phyloP scores from a whole-genome alignment of 2,797 vertebrate species.

The Alauda arvensis region DNA sequence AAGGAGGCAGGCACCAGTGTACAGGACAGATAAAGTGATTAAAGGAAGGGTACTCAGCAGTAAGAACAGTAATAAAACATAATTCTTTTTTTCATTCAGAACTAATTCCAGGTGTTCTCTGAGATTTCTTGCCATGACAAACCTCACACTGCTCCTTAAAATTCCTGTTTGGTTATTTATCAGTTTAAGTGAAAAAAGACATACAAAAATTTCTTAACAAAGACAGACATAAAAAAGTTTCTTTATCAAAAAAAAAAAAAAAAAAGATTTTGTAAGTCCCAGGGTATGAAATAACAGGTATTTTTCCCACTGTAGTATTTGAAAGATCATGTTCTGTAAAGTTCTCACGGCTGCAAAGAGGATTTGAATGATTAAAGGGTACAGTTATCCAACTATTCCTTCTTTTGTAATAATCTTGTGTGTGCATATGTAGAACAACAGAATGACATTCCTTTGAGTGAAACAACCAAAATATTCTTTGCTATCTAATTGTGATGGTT shows the following conservation, averaged over 20 bases:
- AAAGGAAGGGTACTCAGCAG: slow-evolving; percentile 21
- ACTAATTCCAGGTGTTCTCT: slow-evolving; percentile 11
- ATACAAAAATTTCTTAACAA: neutral
- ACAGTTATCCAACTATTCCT: neutral
- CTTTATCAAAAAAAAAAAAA: neutral
- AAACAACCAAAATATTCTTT: neutral
- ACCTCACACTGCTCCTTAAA: neutral
- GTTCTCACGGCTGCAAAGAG: neutral
- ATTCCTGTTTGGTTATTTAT: slow-evolving; percentile 6
- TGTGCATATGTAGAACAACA: neutral
- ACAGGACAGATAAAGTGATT: slow-evolving; percentile 47
- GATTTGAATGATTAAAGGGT: neutral
- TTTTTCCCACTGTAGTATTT: neutral
- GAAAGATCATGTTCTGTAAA: neutral
- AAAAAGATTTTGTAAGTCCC: neutral
- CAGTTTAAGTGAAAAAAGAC: slow-evolving; percentile 2
- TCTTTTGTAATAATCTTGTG: neutral
- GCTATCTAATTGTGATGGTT: neutral
- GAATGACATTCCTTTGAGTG: neutral
- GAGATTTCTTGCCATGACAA: slow-evolving; percentile 20
- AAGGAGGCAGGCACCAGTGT: slow-evolving; percentile 20
- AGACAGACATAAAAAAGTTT: neutral
- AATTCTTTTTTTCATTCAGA: neutral
- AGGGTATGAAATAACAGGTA: neutral
- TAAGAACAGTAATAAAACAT: slow-evolving; percentile 12